Evolutionary conservation across 2,113 vertebrate genomes (phyloP).

Genomic region (Garra rufa): DNA sequence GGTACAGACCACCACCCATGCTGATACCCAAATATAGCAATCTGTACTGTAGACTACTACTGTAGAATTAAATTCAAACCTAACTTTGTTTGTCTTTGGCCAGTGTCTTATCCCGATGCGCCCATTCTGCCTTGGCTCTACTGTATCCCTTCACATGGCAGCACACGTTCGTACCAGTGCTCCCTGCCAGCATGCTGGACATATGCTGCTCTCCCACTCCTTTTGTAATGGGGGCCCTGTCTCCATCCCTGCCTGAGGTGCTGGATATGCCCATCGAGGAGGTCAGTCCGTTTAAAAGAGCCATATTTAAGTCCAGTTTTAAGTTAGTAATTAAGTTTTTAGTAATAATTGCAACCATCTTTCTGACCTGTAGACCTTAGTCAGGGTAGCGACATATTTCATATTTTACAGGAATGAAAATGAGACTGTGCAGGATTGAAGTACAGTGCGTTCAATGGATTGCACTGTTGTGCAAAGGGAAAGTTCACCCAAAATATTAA

Average conservation of each 20-base stretch:
- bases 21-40: neutral
- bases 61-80: neutral
- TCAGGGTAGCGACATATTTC: neutral
- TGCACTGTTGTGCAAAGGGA: neutral
- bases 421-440: neutral
- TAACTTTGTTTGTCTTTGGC: slow-evolving; percentile 7
- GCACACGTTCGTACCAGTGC: slow-evolving; percentile 95
- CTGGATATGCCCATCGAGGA: slow-evolving; percentile 94
- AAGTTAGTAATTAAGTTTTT: neutral
- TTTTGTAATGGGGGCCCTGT: slow-evolving; percentile 92
- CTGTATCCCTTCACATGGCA: slow-evolving; percentile 99
- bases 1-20: slow-evolving; percentile 70
- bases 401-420: neutral
- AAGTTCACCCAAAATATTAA: no score
- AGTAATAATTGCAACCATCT: neutral
- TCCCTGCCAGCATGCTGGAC: slow-evolving; percentile 94
- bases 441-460: neutral
- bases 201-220: slow-evolving; percentile 97
- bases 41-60: neutral
- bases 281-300: slow-evolving; percentile 71
- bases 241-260: slow-evolving; percentile 87
- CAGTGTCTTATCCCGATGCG: slow-evolving; percentile 92
- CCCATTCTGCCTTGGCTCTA: slow-evolving; percentile 89
- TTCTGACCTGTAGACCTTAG: neutral
- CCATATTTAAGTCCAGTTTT: neutral